Base-by-base conservation (phyloP, 2,797 vertebrate genomes). In the Cyprinodon diabolis region DNA sequence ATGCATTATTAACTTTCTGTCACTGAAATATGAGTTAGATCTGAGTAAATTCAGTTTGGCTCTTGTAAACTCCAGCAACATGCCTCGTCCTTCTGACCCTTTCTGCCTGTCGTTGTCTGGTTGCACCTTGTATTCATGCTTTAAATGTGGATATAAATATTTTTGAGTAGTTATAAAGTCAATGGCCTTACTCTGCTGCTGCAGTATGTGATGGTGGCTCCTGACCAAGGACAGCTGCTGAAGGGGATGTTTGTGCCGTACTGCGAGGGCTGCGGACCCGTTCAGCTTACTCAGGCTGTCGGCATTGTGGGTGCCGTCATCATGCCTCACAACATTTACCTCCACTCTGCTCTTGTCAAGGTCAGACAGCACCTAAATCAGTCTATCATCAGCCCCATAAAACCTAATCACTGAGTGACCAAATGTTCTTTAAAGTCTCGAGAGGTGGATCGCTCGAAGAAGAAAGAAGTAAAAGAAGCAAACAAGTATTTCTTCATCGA, bases 241-340 rank as follows among this genome's bases (percentile, higher is more conserved):
- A 95, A 91, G 90, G 97, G 97, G 5, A 95, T 99, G 92, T 99
- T 99, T 56, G 0, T 98, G 19, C 97, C 97, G 0, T 96, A 96
- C 89, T 99, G 98, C 82, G 78, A 85, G 1, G 92, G 82, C 83
- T 99, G 98, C 0, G 93, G 90, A 0, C 84, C 96, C 0, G 8
- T 87, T 0, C 97, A 99, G 94, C 84, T 99, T 62, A 94, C 96
- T 67, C 97, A 99, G 88, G 97, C 97, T 0, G 97, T 99, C 68
- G 98, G 97, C n/a, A 97, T 99, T 0, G 96, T 99, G 35, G 98
- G 98, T 0, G 98, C 98, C 0, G 96, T 99, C 71, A 99, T 99
- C 86, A 99, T 98, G 97, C 98, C 98, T 0, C 98, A 99, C 90
- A 99, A 99, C 92, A 98, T 99, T 94, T 99, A 99, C 90, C 90